These are phyloP conservation scores for Eriocheir sinensis DNA, from an alignment of 1,140 invertebrate genomes.

Conservation along the genomic window DNA sequence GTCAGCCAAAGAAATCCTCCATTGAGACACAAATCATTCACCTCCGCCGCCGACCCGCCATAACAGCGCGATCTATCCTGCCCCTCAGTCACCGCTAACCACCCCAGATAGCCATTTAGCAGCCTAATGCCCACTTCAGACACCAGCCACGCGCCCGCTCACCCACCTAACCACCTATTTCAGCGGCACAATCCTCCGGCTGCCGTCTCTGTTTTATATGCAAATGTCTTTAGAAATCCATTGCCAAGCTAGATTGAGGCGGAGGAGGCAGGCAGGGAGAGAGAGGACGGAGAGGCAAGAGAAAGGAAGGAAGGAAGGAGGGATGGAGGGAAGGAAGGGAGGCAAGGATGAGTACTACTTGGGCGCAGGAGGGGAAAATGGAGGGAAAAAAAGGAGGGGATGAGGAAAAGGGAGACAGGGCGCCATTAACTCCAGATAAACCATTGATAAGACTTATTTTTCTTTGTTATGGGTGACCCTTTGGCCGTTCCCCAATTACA, in stretches of 20 bases:
- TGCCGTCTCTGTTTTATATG: conserved; percentile 54
- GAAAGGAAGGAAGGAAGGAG: background rate
- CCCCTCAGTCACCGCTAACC: conserved; percentile 27
- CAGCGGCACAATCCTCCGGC: conserved; percentile 33
- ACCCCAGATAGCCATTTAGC: conserved; percentile 37
- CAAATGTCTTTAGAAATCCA: conserved; percentile 59
- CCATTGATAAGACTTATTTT: conserved; percentile 55
- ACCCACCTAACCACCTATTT: conserved; percentile 23
- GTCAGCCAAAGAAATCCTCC: background rate
- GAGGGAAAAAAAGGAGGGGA: background rate
- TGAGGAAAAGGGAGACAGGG: background rate
- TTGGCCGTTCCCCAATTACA: conserved; percentile 7
- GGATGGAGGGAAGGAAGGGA: background rate
- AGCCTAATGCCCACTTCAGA: conserved; percentile 33
- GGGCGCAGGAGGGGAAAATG: background rate
- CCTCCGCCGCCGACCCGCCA: background rate
- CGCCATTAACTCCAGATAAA: conserved; percentile 51
- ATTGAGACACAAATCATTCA: conserved; percentile 3
- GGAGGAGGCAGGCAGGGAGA: no score
- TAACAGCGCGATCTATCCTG: conserved; percentile 3
- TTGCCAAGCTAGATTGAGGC: conserved; percentile 42
- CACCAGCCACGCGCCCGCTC: background rate
- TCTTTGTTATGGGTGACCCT: background rate
- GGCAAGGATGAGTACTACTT: background rate
- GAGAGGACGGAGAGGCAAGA: no score